Conservation (phyloP, 2,888 invertebrate genomes). For the Philereme transversata region DNA sequence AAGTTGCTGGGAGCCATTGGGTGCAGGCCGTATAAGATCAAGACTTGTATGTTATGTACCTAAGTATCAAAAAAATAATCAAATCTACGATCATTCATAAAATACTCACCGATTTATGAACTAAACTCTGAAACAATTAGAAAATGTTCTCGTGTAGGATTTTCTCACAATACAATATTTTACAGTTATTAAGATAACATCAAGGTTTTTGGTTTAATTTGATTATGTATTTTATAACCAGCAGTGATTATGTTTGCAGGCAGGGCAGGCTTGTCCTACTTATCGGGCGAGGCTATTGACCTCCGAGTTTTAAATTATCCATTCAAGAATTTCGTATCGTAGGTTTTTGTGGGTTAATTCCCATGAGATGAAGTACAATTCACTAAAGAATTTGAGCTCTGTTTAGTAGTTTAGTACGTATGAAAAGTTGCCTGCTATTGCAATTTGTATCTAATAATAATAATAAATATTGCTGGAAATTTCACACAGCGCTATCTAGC, state of each 20-base stretch:
- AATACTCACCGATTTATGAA: background rate
- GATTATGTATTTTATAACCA: slow-evolving; percentile 40
- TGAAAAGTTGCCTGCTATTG: too few species aligned
- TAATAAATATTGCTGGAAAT: too few species aligned
- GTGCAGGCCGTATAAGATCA: too few species aligned
- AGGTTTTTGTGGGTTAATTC: slow-evolving; percentile 37
- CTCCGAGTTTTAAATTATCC: slow-evolving; percentile 59
- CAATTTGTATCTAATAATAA: too few species aligned
- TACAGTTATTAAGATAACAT: slow-evolving; percentile 38
- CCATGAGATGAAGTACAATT: slow-evolving; percentile 12
- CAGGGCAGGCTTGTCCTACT: slow-evolving; percentile 65
- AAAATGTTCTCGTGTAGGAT: slow-evolving; percentile 28
- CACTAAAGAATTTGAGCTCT: background rate
- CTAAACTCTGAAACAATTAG: slow-evolving; percentile 16
- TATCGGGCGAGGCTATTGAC: slow-evolving; percentile 62
- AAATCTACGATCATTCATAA: slow-evolving; percentile 6
- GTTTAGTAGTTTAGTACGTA: background rate
- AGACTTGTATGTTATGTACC: too few species aligned
- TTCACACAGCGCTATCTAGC: too few species aligned
- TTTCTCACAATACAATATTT: slow-evolving; percentile 38
- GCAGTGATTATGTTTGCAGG: slow-evolving; percentile 36
- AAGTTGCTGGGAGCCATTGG: too few species aligned
- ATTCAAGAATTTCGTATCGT: slow-evolving; percentile 55
- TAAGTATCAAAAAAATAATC: background rate
- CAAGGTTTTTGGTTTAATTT: slow-evolving; percentile 36